phyloP scores from a whole-genome alignment of 2,797 vertebrate genomes.

The Knipowitschia caucasica region DNA sequence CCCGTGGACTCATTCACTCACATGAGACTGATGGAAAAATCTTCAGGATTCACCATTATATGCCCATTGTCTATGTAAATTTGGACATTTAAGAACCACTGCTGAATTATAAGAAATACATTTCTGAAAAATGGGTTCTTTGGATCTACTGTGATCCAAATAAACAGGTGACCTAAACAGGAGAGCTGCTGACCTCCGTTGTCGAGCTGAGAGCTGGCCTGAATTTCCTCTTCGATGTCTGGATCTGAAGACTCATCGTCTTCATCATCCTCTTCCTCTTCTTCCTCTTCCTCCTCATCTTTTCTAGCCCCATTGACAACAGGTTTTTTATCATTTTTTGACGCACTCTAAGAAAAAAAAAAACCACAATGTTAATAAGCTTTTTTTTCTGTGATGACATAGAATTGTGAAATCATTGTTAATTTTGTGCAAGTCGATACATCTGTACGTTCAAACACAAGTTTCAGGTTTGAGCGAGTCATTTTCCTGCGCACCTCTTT shows the following conservation, averaged over 20 bases:
- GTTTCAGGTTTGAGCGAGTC: not conserved
- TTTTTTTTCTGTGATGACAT: not conserved
- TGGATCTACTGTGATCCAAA: too few relatives aligned
- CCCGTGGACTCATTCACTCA: too few relatives aligned
- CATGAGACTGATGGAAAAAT: too few relatives aligned
- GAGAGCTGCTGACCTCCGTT: conserved; percentile 57
- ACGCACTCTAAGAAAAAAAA: not conserved
- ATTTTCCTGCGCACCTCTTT: conserved; percentile 50
- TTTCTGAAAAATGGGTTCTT: too few relatives aligned
- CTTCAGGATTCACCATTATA: too few relatives aligned
- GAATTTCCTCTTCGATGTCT: conserved; percentile 81
- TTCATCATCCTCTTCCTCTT: conserved; percentile 76
- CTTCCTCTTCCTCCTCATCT: conserved; percentile 37
- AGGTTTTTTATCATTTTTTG: conserved; percentile 24
- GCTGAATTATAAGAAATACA: too few relatives aligned
- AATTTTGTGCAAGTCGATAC: too few relatives aligned
- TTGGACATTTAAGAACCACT: too few relatives aligned
- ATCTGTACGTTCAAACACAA: too few relatives aligned
- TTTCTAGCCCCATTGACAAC: conserved; percentile 27
- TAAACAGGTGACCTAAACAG: too few relatives aligned
- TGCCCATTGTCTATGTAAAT: too few relatives aligned
- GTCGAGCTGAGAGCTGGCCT: conserved; percentile 62
- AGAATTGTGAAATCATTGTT: too few relatives aligned
- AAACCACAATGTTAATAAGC: not conserved
- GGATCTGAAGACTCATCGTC: conserved; percentile 80